Evolutionary conservation across 2,888 invertebrate genomes (phyloP), one percentile per base, ranked within the genome.

Genomic region (Nasonovia ribisnigri): DNA sequence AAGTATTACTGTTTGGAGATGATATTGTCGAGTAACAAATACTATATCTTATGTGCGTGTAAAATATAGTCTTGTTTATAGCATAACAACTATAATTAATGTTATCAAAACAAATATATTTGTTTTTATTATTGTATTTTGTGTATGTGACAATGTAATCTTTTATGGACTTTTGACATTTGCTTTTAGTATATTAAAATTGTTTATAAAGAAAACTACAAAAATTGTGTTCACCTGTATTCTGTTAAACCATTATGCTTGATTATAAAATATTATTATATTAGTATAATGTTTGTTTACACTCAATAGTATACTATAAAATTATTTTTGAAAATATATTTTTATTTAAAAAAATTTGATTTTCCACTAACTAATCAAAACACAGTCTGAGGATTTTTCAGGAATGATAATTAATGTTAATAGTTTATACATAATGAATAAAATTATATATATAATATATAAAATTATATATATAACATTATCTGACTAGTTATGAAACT

Each of bases 41-140:
- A 54, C 67, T 20, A 1, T 57, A 84, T 54, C 2, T 43, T 57
- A 60, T 16, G 86, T 51, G 24, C 29, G 43, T 91, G 43, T 57
- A 57, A 16, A 26, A 29, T 42, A 57, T 16, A 92, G 87, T 67
- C 46, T 92, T 92, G 48, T 92, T 88, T 57, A 46, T 91, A 43
- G 43, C 16, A 8, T 77, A 91, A 57, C 8, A 48, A 67, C 36
- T 60, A 84, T 91, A 60, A 67, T 92, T 42, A 36, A 92, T 92
- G 60, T 92, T 67, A 92, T 88, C 5, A 36, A 67, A 92, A 88
- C 36, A 67, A 67, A 67, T 48, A 29, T 54, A 29, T 48, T 87
- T 92, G 26, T 16, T 92, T 92, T 90, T 90, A 90, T 67, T 92
- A 87, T 86, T 57, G 46, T 92, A 87, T 67, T 92, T 57, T 48